phyloP scores from a whole-genome alignment of 2,113 vertebrate genomes.

The Oreochromis tanganicae region DNA sequence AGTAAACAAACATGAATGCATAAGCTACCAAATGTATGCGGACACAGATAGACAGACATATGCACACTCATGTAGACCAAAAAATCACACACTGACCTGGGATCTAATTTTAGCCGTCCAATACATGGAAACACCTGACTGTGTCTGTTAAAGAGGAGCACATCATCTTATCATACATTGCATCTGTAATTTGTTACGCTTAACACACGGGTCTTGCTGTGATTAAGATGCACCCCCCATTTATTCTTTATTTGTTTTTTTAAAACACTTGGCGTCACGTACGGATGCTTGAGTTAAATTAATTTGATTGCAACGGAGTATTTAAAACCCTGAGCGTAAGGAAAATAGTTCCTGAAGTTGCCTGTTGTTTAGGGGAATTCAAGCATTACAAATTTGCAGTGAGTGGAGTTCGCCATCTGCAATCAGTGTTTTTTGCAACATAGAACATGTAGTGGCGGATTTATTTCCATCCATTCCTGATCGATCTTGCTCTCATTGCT shows the following conservation, averaged over 20 bases:
- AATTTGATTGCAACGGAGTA: background rate
- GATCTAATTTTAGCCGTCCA: constrained; percentile 56
- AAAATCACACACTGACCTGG: constrained; percentile 46
- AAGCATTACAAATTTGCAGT: background rate
- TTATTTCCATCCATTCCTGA: background rate
- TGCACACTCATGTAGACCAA: background rate
- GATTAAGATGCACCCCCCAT: background rate
- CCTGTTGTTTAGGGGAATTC: background rate
- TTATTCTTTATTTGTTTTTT: background rate
- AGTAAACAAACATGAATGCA: constrained; percentile 10
- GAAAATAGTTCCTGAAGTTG: background rate
- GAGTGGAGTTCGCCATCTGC: background rate
- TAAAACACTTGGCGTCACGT: background rate
- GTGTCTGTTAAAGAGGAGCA: constrained; percentile 43
- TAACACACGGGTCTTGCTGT: background rate
- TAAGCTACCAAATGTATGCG: background rate
- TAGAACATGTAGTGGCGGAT: background rate
- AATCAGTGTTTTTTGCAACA: background rate
- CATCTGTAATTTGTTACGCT: background rate
- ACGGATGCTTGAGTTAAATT: background rate
- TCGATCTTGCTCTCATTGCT: background rate
- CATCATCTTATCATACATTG: background rate
- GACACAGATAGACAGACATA: background rate
- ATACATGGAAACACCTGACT: constrained; percentile 52
- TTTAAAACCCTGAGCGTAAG: background rate